phyloP scores from a whole-genome alignment of 2,113 vertebrate genomes.

The Brienomyrus brachyistius region DNA sequence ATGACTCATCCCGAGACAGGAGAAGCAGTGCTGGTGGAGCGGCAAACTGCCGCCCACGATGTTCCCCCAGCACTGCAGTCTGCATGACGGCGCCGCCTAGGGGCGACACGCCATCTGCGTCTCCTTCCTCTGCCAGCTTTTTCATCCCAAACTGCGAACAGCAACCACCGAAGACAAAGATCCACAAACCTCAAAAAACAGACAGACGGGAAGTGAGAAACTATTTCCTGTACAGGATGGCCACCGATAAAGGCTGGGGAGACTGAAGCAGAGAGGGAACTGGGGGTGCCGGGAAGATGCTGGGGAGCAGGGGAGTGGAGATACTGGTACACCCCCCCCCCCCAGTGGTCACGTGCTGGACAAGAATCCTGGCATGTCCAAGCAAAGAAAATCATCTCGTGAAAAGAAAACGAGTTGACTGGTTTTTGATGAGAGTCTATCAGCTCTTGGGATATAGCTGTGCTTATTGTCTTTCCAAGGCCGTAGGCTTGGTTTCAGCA shows the following conservation, averaged over 20 bases:
- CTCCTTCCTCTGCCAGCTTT: neutral
- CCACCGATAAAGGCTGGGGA: neutral
- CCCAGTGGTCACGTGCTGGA: neutral
- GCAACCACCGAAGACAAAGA: neutral
- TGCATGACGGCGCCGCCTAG: conserved; percentile 4
- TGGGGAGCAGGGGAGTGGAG: neutral
- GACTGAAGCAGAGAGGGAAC: neutral
- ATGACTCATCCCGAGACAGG: conserved; percentile 3
- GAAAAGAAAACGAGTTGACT: neutral
- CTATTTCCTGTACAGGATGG: neutral
- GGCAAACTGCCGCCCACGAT: neutral
- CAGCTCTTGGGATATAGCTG: neutral
- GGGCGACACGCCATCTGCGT: neutral
- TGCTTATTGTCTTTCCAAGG: neutral
- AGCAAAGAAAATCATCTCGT: neutral
- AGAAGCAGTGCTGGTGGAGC: neutral
- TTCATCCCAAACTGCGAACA: neutral
- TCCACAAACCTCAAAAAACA: neutral
- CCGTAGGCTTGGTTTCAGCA: neutral
- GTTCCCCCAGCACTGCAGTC: neutral
- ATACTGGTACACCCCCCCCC: neutral
- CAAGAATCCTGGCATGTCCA: neutral
- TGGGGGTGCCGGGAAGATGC: neutral
- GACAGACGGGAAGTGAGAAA: neutral
- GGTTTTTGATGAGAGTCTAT: neutral